Percentiles rank a stretch among this genome's conserved stretches.
These are phyloP conservation scores for Bombus sibiricus DNA, from an alignment of 1,140 invertebrate genomes.

Conservation along the genomic window DNA sequence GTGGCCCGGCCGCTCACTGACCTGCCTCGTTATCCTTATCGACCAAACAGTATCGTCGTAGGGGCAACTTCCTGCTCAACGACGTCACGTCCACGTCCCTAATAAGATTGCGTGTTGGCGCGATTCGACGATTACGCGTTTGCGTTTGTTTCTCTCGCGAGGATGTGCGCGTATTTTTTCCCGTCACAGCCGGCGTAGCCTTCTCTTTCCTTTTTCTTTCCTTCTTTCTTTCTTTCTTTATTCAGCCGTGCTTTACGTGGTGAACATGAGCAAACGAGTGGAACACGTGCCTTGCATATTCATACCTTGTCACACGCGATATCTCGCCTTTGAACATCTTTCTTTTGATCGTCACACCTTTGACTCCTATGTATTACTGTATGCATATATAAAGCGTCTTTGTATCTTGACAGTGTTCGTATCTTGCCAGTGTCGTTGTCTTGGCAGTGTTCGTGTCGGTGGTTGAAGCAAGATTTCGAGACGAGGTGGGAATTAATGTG, in stretches of 20 bases:
- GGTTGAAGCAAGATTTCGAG: background rate
- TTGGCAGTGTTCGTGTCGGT: background rate
- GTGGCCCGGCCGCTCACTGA: conserved; percentile 64
- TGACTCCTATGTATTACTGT: background rate
- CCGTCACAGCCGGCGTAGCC: too few relatives aligned
- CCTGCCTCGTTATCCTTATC: conserved; percentile 70
- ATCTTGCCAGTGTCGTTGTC: too few relatives aligned
- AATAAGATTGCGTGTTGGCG: conserved; percentile 49
- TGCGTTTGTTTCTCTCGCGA: conserved; percentile 12
- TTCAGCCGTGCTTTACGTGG: conserved; percentile 12
- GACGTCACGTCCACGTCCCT: conserved; percentile 42
- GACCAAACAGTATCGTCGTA: conserved; percentile 62
- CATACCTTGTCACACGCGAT: conserved; percentile 3
- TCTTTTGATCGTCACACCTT: background rate
- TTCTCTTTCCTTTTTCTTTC: background rate
- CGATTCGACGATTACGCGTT: conserved; percentile 24
- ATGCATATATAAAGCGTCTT: background rate
- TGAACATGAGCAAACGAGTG: conserved; percentile 51
- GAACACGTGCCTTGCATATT: conserved; percentile 57
- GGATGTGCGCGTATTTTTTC: conserved; percentile 21
- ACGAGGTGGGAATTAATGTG: conserved; percentile 13
- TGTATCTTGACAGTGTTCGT: background rate
- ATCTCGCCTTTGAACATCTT: background rate
- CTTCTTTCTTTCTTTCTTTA: background rate
- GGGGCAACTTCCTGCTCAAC: conserved; percentile 61